Evolutionary conservation across 2,888 invertebrate genomes (phyloP).

Genomic region (Amphimallon solstitiale): DNA sequence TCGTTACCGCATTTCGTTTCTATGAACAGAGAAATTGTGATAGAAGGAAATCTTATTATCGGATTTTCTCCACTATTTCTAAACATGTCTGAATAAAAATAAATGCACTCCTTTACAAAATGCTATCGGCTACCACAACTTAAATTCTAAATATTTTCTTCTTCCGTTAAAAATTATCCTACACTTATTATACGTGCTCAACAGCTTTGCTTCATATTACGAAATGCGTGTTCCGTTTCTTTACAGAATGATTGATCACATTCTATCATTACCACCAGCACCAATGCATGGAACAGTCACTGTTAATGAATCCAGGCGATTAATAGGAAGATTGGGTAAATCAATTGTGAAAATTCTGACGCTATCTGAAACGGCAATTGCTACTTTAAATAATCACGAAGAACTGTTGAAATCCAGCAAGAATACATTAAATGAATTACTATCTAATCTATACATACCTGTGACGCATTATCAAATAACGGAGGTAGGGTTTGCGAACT

Average conservation of each 20-base stretch:
- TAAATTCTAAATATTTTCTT: too few relatives aligned
- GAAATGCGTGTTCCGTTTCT: background rate
- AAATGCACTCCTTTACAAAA: too few relatives aligned
- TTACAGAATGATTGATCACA: slow-evolving; percentile 34
- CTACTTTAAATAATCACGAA: slow-evolving; percentile 20
- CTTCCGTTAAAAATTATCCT: too few relatives aligned
- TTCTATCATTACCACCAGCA: slow-evolving; percentile 1
- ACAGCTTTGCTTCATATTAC: slow-evolving; percentile 11
- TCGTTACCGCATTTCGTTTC: too few relatives aligned
- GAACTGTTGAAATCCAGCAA: background rate
- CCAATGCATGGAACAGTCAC: slow-evolving; percentile 25
- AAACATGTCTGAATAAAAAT: too few relatives aligned
- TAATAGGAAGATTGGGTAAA: slow-evolving; percentile 28
- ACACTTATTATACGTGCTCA: too few relatives aligned
- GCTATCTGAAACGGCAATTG: slow-evolving; percentile 23
- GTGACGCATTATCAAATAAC: slow-evolving; percentile 19
- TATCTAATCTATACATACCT: slow-evolving; percentile 51
- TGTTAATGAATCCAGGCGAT: slow-evolving; percentile 30
- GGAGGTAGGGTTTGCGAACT: slow-evolving; percentile 3
- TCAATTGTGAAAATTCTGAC: slow-evolving; percentile 9
- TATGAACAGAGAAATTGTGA: too few relatives aligned
- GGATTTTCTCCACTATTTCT: too few relatives aligned
- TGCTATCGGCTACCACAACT: too few relatives aligned
- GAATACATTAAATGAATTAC: background rate
- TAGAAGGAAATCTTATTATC: too few relatives aligned